Evolutionary conservation across 2,888 invertebrate genomes (phyloP), one percentile per base, ranked within the genome.

Genomic region (Protodeltote pygarga): DNA sequence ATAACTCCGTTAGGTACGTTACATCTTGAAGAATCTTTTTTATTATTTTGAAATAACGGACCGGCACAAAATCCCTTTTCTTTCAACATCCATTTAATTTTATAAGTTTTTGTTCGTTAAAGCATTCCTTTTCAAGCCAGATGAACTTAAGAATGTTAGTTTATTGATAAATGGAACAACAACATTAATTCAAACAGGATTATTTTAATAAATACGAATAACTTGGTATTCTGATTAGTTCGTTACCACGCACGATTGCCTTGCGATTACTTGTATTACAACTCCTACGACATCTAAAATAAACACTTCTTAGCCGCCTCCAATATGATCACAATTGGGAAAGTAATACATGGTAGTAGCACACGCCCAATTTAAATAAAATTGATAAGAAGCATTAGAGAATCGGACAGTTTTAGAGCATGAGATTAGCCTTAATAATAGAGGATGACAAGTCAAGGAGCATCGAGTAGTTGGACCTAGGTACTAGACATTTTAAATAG

Each of bases 281-380:
- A 13, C 15, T 21, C 14, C 21, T 39, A 39, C 11, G 17, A 34
- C n/a, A 15, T 16, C 8, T 31, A 23, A 3, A 27, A 29, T 31
- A 23, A n/a, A 23, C 9, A 10, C 20, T 33, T 27, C 20, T 32
- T 29, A 48, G 24, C 19, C 29, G 13, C 17, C 20, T 24, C 27
- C 13, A 39, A 9, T 33, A 40, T 45, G 58, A 49, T 47, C 20
- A 9, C 19, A 37, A 39, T 47, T 44, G n/a, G 23, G 21, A 45
- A 62, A 66, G 48, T 59, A 55, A 50, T 44, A 51, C 44, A 9
- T 35, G 31, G 20, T 27, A 58, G 37, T 52, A 46, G 51, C 41
- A 45, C 52, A 40, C 14, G 20, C 20, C 40, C 28, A 46, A 40
- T 38, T 45, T 19, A 37, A 29, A n/a, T n/a, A n/a, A n/a, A n/a